Percentiles rank a stretch among this genome's conserved stretches.
These are phyloP conservation scores for Acrobasis repandana DNA, from an alignment of 2,888 invertebrate species.

Conservation along the genomic window DNA sequence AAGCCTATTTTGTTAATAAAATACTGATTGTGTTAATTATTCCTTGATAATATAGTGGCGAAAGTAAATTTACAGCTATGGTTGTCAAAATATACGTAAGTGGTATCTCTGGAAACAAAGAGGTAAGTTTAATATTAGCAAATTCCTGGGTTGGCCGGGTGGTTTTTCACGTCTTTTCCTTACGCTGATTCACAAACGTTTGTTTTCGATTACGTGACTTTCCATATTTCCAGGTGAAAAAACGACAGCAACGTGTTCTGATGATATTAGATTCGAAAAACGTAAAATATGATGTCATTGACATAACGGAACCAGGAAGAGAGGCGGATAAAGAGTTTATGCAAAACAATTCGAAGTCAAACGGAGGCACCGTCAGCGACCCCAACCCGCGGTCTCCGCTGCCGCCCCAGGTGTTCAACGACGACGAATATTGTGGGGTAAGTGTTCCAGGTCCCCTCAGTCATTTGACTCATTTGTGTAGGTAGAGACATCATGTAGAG, in stretches of 20 bases:
- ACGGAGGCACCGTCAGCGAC: constrained; percentile 88
- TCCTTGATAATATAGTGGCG: constrained; percentile 52
- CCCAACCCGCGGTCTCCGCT: constrained; percentile 89
- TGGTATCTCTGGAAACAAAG: constrained; percentile 96
- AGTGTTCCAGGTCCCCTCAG: constrained; percentile 43
- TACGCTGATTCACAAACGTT: constrained; percentile 66
- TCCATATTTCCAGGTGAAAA: constrained; percentile 90
- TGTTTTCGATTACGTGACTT: constrained; percentile 69
- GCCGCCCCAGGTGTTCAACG: constrained; percentile 97
- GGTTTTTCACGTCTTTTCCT: constrained; percentile 57
- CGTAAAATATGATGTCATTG: constrained; percentile 94
- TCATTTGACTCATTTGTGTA: neutral
- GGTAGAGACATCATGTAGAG: neutral
- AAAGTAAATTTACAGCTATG: constrained; percentile 81
- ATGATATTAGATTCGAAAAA: constrained; percentile 96
- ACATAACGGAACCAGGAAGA: constrained; percentile 96
- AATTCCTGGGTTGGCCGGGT: constrained; percentile 67
- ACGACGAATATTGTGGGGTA: constrained; percentile 96
- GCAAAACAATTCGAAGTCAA: constrained; percentile 92
- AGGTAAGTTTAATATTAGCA: constrained; percentile 86
- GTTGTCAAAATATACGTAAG: constrained; percentile 95
- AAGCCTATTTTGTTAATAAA: constrained; percentile 75
- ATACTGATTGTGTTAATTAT: constrained; percentile 56
- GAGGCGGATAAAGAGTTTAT: constrained; percentile 95
- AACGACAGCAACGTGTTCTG: constrained; percentile 95